Evolutionary conservation across 2,113 vertebrate species (phyloP), one percentile per base, ranked within the genome.

Genomic region (Rhea pennata): DNA sequence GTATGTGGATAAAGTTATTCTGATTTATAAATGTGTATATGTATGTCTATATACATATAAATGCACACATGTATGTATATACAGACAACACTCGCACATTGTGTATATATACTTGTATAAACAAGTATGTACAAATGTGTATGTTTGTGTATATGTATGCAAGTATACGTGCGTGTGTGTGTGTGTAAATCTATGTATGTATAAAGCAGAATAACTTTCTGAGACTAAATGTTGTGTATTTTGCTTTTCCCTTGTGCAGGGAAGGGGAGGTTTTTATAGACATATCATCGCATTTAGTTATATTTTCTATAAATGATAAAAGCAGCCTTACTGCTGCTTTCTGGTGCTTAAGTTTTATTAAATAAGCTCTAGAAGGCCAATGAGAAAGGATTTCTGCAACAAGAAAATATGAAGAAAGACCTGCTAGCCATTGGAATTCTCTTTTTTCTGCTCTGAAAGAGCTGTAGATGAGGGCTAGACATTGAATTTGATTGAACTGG

Each of bases 401-500:
- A 51, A 48, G 67, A 65, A 79, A 78, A 58, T 54, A 42, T 0
- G 4, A 54, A 61, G n/a, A 69, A 44, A 53, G 75, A 84, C 51
- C 54, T 31, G 9, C 12, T 77, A 36, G 69, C 78, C 56, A 20
- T 26, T 88, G 73, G 27, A 59, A 74, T 88, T 36, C 12, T 62
- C 6, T 6, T 36, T 80, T 70, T 71, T 48, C 8, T 88, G 2
- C 23, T 90, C 33, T 54, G 58, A 70, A 54, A 80, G 54, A 76
- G 53, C 48, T 91, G 75, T 82, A 85, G 58, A 71, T 75, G 53
- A 90, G 67, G 42, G 19, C 66, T 96, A 50, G 56, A 80, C 61
- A 92, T 94, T 8, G 11, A 82, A 91, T 87, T 77, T 92, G 76
- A 84, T 93, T 95, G 90, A 51, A 70, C 50, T 69, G 76, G 92